Base-by-base conservation (phyloP, 2,797 vertebrate genomes). In the Ataeniobius toweri region DNA sequence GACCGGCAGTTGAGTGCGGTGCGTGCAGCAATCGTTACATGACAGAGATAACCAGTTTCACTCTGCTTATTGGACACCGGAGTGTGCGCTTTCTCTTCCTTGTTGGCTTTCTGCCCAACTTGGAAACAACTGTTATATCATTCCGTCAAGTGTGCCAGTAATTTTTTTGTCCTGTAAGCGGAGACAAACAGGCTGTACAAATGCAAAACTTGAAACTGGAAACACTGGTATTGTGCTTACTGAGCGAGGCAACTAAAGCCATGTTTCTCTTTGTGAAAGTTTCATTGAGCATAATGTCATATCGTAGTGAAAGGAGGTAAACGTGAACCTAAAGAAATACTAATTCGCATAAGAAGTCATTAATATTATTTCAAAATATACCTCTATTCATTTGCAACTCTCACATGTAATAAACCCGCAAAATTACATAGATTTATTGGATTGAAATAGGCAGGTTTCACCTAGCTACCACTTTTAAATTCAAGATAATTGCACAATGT, bases 11-110 rank as follows among this genome's bases (percentile, higher is more conserved):
- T 78, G 13, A 70, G 24, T 48, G 44, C 6, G 72, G 73, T 75
- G 74, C 9, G 7, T 51, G 74, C 86, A 70, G 70, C 85, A 28
- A 75, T 75, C 71, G 78, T 69, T 86, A 89, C 79, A 87, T 59
- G 77, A 83, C 76, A 48, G 81, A 91, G 88, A 92, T 88, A 89
- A 92, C 67, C 51, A 88, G 88, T 93, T 91, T 93, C 89, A 85
- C 85, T 90, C 85, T 65, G 78, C 65, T 76, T n/a, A 56, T 70
- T 65, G 44, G 81, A 69, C 39, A 13, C 83, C 86, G 44, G 44
- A 86, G 86, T 78, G 74, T 75, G 75, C 26, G 6, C 51, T 6
- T 78, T 61, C 78, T 85, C 82, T 85, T 91, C 86, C 85, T 86
- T 10, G 73, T 89, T 91, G 91, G 90, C 88, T 65, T 26, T 36